phyloP scores from a whole-genome alignment of 2,113 vertebrate species.

The Clinocottus analis region DNA sequence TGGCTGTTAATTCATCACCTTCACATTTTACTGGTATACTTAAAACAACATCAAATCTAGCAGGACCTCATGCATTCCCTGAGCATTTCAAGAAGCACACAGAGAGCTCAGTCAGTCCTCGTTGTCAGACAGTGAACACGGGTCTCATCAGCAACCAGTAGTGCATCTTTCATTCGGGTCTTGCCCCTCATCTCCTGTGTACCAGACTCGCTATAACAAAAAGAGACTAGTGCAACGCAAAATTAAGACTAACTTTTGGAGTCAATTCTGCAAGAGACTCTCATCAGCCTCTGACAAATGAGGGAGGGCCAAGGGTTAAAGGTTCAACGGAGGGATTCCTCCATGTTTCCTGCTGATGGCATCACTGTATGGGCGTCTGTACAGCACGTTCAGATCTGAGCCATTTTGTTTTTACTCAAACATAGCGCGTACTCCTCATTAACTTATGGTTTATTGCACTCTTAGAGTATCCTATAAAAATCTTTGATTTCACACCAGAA shows the following conservation, averaged over 20 bases:
- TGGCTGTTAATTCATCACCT: not conserved
- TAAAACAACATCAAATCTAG: not conserved
- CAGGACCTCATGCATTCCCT: not conserved
- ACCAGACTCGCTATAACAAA: conserved; percentile 54
- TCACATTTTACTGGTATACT: not conserved
- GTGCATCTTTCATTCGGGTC: conserved; percentile 66
- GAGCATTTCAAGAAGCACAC: conserved; percentile 2
- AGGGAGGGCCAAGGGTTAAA: conserved; percentile 42
- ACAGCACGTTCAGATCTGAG: conserved; percentile 8
- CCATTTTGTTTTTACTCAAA: conserved; percentile 22
- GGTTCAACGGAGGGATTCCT: conserved; percentile 36
- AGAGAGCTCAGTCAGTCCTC: conserved; percentile 22
- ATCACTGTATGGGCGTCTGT: not conserved
- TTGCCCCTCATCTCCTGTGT: conserved; percentile 44
- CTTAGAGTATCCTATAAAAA: conserved; percentile 47
- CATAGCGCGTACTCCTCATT: conserved; percentile 38
- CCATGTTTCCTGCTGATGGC: conserved; percentile 9
- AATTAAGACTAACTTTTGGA: conserved; percentile 44
- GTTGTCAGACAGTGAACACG: conserved; percentile 25
- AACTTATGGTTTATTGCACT: conserved; percentile 40
- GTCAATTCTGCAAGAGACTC: conserved; percentile 18
- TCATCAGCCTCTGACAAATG: conserved; percentile 54
- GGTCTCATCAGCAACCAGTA: conserved; percentile 24
- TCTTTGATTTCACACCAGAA: conserved; percentile 40
- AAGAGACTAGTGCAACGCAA: conserved; percentile 44